Base-by-base conservation (phyloP, 2,888 invertebrate species). In the Magallana nippona region DNA sequence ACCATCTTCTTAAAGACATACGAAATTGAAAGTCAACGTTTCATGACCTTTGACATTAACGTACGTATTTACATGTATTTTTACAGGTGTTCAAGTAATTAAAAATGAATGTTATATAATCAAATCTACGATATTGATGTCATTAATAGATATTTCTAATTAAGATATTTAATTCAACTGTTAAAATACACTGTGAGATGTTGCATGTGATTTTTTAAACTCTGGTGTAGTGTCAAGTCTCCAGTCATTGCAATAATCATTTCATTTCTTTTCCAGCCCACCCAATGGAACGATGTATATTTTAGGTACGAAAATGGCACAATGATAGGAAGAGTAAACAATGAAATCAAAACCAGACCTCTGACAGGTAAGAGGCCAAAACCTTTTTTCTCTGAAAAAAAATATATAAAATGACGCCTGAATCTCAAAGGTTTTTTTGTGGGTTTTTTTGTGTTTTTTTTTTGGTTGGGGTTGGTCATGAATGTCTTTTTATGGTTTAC, bases 51-150 rank as follows among this genome's bases (percentile, higher is more conserved):
- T 79, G 27, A 79, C 15, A 57, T 56, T 32, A 22, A 79, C 57
- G 79, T 79, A 79, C n/a, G 79, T 79, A 56, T 57, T 32, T n/a
- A n/a, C n/a, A n/a, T n/a, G n/a, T n/a, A 60, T n/a, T 60, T 44
- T 44, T 5, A 44, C 44, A 44, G 44, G 44, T 44, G 8, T 44
- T 8, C 8, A 3, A 44, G 5, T 44, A 44, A 44, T 44, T 44
- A 8, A 44, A 44, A 44, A 44, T 44, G 44, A 44, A 44, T 5
- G 3, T 5, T 8, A 44, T 44, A 44, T 44, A 44, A 44, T 44
- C 3, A 44, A 8, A 44, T 44, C 44, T 44, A 44, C 44, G 44
- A 5, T 1, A 44, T 44, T 5, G 5, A 3, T 44, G 44, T 8
- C 5, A 44, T 5, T 44, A 44, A 44, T 44, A 8, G 8, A 44